Conservation (phyloP, 2,113 vertebrate species). For the Rostratula benghalensis region DNA sequence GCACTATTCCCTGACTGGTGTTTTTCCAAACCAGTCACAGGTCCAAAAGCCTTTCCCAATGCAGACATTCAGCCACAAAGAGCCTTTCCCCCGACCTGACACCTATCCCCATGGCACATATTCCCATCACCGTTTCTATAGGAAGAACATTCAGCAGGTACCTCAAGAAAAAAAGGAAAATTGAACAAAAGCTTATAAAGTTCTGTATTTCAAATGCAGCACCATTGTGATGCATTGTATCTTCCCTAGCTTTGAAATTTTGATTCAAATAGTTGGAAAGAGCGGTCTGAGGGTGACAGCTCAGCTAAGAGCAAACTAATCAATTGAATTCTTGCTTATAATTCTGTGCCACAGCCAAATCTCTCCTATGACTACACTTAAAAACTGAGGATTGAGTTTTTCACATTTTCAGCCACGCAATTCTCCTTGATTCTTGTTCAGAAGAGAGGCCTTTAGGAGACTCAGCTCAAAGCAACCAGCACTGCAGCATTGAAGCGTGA, state of each 20-base stretch:
- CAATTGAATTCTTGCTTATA: background rate
- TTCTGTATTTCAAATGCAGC: background rate
- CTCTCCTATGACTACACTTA: background rate
- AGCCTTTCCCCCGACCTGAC: background rate
- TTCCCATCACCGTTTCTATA: background rate
- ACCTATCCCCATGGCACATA: background rate
- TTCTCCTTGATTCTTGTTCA: background rate
- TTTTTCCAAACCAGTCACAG: background rate
- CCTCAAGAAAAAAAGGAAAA: background rate
- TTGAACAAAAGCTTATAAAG: background rate
- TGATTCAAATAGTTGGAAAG: background rate
- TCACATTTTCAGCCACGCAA: background rate
- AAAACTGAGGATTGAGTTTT: background rate
- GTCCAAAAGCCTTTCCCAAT: background rate
- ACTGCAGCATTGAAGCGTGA: background rate
- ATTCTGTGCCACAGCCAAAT: background rate
- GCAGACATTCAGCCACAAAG: background rate
- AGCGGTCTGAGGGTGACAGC: background rate
- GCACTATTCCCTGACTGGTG: background rate
- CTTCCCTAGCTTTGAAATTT: background rate
- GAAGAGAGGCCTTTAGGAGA: background rate
- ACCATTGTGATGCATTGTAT: background rate
- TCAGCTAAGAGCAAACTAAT: background rate
- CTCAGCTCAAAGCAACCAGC: background rate
- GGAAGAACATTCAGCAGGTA: background rate